These are phyloP conservation scores for Montipora capitata DNA, from an alignment of 92 coral and sea anemone genomes.

Conservation along the genomic window DNA sequence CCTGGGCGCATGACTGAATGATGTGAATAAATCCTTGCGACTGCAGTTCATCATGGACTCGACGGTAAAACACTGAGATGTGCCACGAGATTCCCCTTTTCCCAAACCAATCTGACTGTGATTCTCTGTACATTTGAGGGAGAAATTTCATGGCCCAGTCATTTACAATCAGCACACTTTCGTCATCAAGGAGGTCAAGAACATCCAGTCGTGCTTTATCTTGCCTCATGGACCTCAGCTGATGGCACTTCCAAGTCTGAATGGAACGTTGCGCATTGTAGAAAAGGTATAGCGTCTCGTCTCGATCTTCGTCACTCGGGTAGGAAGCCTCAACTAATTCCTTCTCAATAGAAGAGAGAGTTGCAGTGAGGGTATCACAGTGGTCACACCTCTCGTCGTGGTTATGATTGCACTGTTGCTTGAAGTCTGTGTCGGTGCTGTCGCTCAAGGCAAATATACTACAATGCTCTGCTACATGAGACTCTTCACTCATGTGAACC, in stretches of 20 bases:
- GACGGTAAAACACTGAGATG: no score
- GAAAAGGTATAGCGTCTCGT: no score
- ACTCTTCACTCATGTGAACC: no score
- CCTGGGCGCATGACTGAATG: no score
- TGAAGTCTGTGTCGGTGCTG: constrained; percentile 15
- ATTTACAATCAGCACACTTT: no score
- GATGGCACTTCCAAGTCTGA: constrained; percentile 61
- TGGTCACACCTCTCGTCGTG: constrained; percentile 40
- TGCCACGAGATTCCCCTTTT: no score
- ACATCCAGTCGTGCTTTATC: constrained; percentile 60
- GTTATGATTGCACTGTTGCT: constrained; percentile 30
- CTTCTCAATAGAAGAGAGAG: constrained; percentile 17
- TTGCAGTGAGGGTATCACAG: constrained; percentile 13
- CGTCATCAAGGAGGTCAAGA: no score
- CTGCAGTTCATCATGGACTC: no score
- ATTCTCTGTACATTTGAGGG: no score
- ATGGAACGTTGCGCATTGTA: constrained; percentile 53
- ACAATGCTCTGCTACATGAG: no score
- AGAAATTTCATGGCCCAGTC: no score
- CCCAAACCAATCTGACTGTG: no score
- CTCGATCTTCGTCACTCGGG: constrained; percentile 50
- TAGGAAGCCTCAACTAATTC: not conserved
- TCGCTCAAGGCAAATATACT: constrained; percentile 41
- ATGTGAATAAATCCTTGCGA: constrained; percentile 53
- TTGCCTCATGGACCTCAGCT: constrained; percentile 40